Evolutionary conservation across 2,888 invertebrate genomes (phyloP), one percentile per base, ranked within the genome.

Genomic region (Dicyrtoma fusca): DNA sequence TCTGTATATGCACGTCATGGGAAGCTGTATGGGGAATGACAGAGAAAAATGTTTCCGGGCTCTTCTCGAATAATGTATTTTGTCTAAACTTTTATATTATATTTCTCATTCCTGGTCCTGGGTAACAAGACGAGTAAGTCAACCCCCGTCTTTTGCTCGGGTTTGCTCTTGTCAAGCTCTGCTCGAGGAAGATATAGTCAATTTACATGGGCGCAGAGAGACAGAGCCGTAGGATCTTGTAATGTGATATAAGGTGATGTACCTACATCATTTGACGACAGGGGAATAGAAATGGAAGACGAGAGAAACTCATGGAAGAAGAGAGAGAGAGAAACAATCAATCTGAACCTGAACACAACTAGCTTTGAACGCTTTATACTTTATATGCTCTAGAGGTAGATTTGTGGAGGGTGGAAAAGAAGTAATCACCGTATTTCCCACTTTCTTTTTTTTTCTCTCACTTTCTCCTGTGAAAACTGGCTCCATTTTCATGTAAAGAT

Each of bases 21-120:
- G n/a, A n/a, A n/a, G n/a, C n/a, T n/a, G n/a, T n/a, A 8, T 34
- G 34, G 34, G 3, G 53, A 11, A 53, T 53, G 53, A 53, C 53
- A 53, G 19, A 17, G 19, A 17, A 17, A 53, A 53, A 53, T 53
- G 53, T 53, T 53, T 17, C 21, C 34, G 11, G 17, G 10, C 53
- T 53, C 53, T 2, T 53, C 53, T 19, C 21, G 17, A 21, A 10
- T 53, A 17, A 17, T 53, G 17, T 53, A 21, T 53, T 53, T 53
- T 53, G 53, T 19, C 17, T 10, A 53, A 53, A 53, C 14, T 17
- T 49, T 53, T 53, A 53, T 53, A 53, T 53, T 53, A 21, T 53
- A 21, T 53, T 53, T 53, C 53, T 53, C 21, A n/a, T 19, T 53
- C 21, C 19, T 21, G 11, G 21, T 49, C 17, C 14, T 49, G 34